Evolutionary conservation across 2,797 vertebrate species (phyloP), one percentile per base, ranked within the genome.

Genomic region (Sebastes itinus): DNA sequence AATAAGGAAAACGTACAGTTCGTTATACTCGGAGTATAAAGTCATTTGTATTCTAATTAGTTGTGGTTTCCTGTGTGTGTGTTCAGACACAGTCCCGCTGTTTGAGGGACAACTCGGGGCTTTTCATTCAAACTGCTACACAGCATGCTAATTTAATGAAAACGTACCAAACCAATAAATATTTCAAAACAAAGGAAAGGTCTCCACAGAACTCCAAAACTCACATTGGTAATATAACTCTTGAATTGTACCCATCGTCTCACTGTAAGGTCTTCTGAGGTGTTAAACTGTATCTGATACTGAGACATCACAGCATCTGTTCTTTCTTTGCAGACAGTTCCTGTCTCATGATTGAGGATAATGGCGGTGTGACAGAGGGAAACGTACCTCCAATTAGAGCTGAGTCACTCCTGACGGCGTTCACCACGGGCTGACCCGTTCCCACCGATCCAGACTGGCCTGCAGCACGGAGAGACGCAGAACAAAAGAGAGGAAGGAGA

Each of bases 371-470:
- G 30, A 72, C 52, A 46, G 22, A 55, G 60, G 64, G 61, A 71
- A 30, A 27, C 3, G 1, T 89, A 99, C 98, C 98, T 97, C 97
- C 97, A 89, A 99, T 97, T 78, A 99, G 90, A 86, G 97, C 97
- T 68, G 98, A 98, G 92, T 98, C 97, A 72, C 91, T 97, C 93
- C 88, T 96, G 91, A 97, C 95, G 85, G 95, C 94, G 88, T 97
- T 97, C 77, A 96, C 92, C 89, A 97, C 88, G 32, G 97, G 97
- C 49, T 97, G 93, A 93, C 96, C 95, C 59, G 96, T 92, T 88
- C 96, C 96, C 94, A 94, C 93, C 64, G 97, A 94, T 94, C 97
- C 96, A 81, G 97, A 97, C 86, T 97, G 97, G 95, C 98, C 98
- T 99, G 90, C 64, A 90, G 73, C 58, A 54, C 68, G 84, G 32